phyloP scores from a whole-genome alignment of 2,888 invertebrate genomes.

The Leptopterna dolabrata region DNA sequence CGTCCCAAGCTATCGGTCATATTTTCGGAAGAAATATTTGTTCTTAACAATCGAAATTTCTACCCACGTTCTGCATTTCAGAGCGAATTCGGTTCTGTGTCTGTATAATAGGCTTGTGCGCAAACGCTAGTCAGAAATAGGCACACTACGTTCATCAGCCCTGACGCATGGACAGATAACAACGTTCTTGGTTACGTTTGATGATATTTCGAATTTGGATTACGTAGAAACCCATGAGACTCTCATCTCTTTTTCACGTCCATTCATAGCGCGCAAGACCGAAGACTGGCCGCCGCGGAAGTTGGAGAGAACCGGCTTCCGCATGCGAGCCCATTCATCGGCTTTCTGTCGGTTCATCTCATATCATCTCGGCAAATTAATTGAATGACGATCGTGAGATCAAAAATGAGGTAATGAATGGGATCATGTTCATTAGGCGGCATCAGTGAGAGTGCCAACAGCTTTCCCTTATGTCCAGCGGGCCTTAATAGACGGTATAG shows the following conservation, averaged over 20 bases:
- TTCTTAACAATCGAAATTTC: no score
- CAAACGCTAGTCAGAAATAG: no score
- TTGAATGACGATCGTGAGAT: slow-evolving; percentile 6
- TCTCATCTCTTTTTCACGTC: neutral
- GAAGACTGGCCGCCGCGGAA: neutral
- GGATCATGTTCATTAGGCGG: neutral
- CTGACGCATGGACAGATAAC: no score
- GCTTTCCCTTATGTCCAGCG: neutral
- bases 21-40: no score
- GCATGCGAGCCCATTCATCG: neutral
- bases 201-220: no score
- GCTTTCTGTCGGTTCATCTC: neutral
- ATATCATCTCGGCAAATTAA: neutral
- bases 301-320: neutral
- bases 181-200: no score
- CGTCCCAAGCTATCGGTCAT: no score
- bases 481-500: neutral
- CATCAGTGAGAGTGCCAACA: neutral
- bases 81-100: no score
- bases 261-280: neutral
- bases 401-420: neutral
- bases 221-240: no score
- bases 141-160: no score
- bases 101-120: no score
- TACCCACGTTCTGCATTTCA: no score